These are phyloP conservation scores for Anneissia japonica DNA, from an alignment of 35 echinoderm and acorn worm genomes.

Conservation along the genomic window DNA sequence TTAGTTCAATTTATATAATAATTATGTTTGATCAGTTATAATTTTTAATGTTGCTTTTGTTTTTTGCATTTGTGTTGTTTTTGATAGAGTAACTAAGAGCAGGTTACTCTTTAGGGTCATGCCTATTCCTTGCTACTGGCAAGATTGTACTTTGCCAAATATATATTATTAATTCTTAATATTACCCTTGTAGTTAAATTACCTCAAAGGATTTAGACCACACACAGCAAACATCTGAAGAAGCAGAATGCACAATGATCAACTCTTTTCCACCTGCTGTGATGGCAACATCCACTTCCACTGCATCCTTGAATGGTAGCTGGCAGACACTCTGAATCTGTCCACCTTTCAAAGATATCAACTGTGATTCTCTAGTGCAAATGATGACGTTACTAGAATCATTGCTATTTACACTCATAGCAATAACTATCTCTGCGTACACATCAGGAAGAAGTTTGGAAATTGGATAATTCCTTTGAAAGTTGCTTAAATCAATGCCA, in stretches of 20 bases:
- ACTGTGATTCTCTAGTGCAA: not conserved
- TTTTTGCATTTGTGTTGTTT: too few species aligned
- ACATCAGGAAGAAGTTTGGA: not conserved
- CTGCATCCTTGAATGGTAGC: not conserved
- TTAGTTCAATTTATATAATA: too few species aligned
- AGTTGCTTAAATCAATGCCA: not conserved
- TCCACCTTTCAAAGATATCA: not conserved
- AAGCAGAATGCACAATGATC: not conserved
- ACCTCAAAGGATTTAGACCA: not conserved
- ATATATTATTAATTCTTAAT: too few species aligned
- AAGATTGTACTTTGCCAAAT: too few species aligned
- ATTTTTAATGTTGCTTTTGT: too few species aligned
- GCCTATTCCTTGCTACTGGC: too few species aligned
- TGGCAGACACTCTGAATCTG: not conserved
- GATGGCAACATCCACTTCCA: not conserved
- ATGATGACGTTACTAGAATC: not conserved
- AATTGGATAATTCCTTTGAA: not conserved
- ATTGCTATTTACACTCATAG: not conserved
- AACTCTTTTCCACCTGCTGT: not conserved
- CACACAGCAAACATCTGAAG: not conserved
- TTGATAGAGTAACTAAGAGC: too few species aligned
- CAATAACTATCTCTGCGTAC: not conserved
- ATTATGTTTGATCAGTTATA: too few species aligned
- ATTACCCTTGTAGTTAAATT: too few species aligned
- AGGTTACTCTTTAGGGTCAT: too few species aligned